Percentiles rank a stretch among this genome's conserved stretches.
Conservation (phyloP, 2,113 vertebrate genomes). For the Gallinago undulata region DNA sequence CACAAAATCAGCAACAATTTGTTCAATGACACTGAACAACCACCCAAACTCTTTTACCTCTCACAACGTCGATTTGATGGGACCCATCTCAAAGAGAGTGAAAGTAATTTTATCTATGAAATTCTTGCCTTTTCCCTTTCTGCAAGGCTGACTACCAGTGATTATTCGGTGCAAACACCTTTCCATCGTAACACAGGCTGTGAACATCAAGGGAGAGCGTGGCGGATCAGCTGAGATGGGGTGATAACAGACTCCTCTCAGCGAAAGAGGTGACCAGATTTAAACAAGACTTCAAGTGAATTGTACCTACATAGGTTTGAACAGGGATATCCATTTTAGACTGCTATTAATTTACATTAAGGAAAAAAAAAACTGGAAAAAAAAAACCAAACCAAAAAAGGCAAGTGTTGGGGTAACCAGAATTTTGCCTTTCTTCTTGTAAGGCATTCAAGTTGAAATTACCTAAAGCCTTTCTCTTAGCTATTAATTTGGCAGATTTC, state of each 20-base stretch:
- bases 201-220: neutral
- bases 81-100: slow-evolving; percentile 1
- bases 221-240: neutral
- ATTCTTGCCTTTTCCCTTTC: slow-evolving; percentile 36
- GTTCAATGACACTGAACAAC: slow-evolving; percentile 30
- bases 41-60: neutral
- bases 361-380: neutral
- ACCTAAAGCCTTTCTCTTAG: neutral
- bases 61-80: slow-evolving; percentile 32
- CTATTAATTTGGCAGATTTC: neutral
- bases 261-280: neutral
- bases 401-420: neutral
- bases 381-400: neutral
- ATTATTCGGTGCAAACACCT: neutral
- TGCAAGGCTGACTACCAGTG: slow-evolving; percentile 6
- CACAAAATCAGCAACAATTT: slow-evolving; percentile 24
- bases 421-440: neutral
- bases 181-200: neutral
- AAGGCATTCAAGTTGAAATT: neutral
- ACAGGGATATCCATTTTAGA: neutral
- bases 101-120: slow-evolving; percentile 35
- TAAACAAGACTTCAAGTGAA: neutral
- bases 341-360: neutral
- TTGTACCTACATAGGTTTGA: neutral
- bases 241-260: neutral